Base-by-base conservation (phyloP, 2,888 invertebrate genomes). In the Cyrtodaria siliqua region DNA sequence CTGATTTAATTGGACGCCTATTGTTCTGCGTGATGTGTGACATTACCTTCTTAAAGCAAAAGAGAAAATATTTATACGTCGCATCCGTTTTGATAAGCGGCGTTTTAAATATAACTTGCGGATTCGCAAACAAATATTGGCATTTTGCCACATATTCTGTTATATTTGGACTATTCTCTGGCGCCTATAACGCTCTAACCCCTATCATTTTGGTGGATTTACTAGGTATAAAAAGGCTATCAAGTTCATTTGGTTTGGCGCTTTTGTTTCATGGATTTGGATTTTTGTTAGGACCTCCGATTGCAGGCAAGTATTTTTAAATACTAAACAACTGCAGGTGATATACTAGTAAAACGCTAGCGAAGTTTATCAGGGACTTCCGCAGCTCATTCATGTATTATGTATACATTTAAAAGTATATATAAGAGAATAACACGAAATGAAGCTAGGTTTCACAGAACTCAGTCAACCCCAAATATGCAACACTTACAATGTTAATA, bases 1-100 rank as follows among this genome's bases (percentile, higher is more conserved):
- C 84, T 1, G 84, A 86, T 56, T 74, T 85, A 12, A 49, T 77
- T 47, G 86, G 86, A 12, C 63, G 86, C 24, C 63, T 86, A 2
- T 74, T 79, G 18, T 81, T 82, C 29, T 84, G 86, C n/a, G 82
- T 79, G 77, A 64, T 86, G 29, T 81, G 83, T 18, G 86, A 86
- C 60, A 72, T 82, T 3, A 75, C 62, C 42, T 63, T 76, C 1
- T 52, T 86, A 3, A 6, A 27, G 38, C 33, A 63, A 6, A 74
- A 80, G 0, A 56, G 76, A 40, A 52, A 73, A 16, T 77, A 71
- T 38, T 23, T 59, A 18, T 75, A 57, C 29, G 57, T 69, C 14
- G 44, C 57, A 18, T 56, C 68, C 14, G 47, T 75, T 44, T 75
- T 69, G 26, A 53, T 69, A 2, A 62, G 74, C 42, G 60, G 64